phyloP scores from a whole-genome alignment of 2,888 invertebrate species.

The Carabus problematicus region DNA sequence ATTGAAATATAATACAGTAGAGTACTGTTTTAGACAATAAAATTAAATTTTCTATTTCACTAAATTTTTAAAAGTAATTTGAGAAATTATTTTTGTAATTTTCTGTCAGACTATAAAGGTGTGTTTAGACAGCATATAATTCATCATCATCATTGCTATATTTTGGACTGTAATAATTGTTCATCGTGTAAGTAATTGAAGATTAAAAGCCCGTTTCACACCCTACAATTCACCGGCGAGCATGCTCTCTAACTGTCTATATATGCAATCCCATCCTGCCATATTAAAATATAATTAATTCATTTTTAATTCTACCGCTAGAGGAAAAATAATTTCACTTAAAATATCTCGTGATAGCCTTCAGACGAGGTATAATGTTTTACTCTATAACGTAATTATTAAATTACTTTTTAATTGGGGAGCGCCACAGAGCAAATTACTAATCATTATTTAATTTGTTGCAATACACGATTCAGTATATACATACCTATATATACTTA shows the following conservation, averaged over 20 bases:
- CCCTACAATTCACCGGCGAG: not conserved
- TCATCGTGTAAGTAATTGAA: too few species aligned
- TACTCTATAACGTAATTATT: conserved; percentile 26
- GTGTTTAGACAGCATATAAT: too few species aligned
- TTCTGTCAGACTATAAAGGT: too few species aligned
- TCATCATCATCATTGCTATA: too few species aligned
- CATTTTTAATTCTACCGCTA: conserved; percentile 19
- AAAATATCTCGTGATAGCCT: conserved; percentile 26
- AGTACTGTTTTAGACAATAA: too few species aligned
- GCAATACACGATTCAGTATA: conserved; percentile 3
- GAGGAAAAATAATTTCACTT: conserved; percentile 20
- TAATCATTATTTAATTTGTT: conserved; percentile 41
- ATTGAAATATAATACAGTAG: too few species aligned
- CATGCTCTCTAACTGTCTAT: not conserved
- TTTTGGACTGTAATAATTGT: too few species aligned
- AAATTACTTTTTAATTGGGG: conserved; percentile 37
- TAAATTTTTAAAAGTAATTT: too few species aligned
- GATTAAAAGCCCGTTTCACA: conserved; percentile 10
- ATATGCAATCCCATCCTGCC: conserved; percentile 1
- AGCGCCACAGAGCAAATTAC: conserved; percentile 26
- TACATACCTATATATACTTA: too few species aligned
- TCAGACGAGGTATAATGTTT: conserved; percentile 23
- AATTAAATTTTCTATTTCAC: too few species aligned
- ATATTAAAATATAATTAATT: conserved; percentile 31
- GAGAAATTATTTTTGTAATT: too few species aligned